phyloP scores from a whole-genome alignment of 2,888 invertebrate species.

The Linyphia triangularis region DNA sequence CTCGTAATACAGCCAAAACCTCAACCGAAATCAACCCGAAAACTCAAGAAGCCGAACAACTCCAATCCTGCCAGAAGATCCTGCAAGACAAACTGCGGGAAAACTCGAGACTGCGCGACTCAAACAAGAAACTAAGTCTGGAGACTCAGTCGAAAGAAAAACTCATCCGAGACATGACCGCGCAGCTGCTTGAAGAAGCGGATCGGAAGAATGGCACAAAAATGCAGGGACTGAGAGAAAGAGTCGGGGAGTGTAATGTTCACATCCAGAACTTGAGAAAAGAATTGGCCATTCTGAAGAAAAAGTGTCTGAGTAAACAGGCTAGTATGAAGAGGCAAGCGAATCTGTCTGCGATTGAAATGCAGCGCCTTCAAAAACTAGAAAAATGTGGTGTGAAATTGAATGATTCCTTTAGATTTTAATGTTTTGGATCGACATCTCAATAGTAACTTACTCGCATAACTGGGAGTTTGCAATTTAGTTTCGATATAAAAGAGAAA shows the following conservation, averaged over 20 bases:
- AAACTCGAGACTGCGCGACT: conserved; percentile 13
- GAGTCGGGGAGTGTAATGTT: conserved; percentile 18
- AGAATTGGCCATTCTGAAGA: not conserved
- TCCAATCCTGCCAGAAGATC: conserved; percentile 6
- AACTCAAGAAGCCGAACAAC: not conserved
- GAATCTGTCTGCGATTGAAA: not conserved
- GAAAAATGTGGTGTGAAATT: not conserved
- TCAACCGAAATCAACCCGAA: not conserved
- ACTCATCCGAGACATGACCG: not conserved
- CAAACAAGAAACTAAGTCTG: not conserved
- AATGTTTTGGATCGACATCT: not conserved
- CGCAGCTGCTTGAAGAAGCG: not conserved
- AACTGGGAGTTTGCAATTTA: too few species aligned
- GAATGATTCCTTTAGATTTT: not conserved
- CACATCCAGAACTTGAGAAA: conserved; percentile 52
- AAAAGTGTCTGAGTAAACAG: not conserved
- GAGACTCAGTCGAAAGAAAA: not conserved
- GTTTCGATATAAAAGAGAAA: too few species aligned
- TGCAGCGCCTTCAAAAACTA: not conserved
- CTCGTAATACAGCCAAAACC: not conserved
- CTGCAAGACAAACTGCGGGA: conserved; percentile 22
- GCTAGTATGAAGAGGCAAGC: not conserved
- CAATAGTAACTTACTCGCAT: not conserved
- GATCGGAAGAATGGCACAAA: not conserved
- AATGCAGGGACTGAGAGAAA: conserved; percentile 15